A percentile compares a stretch with the other conserved stretches of the same genome.
phyloP scores from a whole-genome alignment of 2,888 invertebrate genomes.

The Tyria jacobaeae region DNA sequence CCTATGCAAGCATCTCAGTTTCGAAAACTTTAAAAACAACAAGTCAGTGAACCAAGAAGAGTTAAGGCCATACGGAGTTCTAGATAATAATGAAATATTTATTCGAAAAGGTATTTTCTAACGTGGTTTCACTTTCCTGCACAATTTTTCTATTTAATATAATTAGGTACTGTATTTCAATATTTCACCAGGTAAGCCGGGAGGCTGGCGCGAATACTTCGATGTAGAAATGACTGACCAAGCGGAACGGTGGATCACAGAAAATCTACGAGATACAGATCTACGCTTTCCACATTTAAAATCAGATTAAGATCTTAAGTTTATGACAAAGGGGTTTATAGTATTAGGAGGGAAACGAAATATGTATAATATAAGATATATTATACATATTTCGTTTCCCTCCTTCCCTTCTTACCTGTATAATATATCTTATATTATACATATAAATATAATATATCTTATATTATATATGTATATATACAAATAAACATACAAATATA shows the following conservation, averaged over 20 bases:
- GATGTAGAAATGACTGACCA: constrained; percentile 11
- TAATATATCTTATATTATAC: too few relatives aligned
- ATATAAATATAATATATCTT: too few relatives aligned
- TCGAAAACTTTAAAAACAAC: constrained; percentile 92
- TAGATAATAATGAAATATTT: constrained; percentile 30
- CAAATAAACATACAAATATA: too few relatives aligned
- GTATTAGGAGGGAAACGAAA: too few relatives aligned
- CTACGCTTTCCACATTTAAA: constrained; percentile 5
- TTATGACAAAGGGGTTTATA: too few relatives aligned
- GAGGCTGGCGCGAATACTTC: constrained; percentile 17
- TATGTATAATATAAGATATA: too few relatives aligned
- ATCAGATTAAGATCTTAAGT: too few relatives aligned
- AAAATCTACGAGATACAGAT: constrained; percentile 9
- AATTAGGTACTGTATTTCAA: too few relatives aligned
- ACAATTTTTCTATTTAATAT: too few relatives aligned
- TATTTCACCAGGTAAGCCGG: not conserved
- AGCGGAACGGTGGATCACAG: constrained; percentile 8
- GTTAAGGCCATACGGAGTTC: constrained; percentile 14
- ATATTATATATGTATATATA: too few relatives aligned
- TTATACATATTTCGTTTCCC: too few relatives aligned
- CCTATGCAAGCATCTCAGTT: constrained; percentile 89
- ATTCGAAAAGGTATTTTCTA: constrained; percentile 44
- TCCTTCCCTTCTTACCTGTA: too few relatives aligned
- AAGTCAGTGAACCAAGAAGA: constrained; percentile 74
- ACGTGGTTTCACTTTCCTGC: not conserved